Percentiles rank a stretch among this genome's conserved stretches.
These are phyloP conservation scores for Synanthedon tipuliformis DNA, from an alignment of 2,888 invertebrate genomes.

Conservation along the genomic window DNA sequence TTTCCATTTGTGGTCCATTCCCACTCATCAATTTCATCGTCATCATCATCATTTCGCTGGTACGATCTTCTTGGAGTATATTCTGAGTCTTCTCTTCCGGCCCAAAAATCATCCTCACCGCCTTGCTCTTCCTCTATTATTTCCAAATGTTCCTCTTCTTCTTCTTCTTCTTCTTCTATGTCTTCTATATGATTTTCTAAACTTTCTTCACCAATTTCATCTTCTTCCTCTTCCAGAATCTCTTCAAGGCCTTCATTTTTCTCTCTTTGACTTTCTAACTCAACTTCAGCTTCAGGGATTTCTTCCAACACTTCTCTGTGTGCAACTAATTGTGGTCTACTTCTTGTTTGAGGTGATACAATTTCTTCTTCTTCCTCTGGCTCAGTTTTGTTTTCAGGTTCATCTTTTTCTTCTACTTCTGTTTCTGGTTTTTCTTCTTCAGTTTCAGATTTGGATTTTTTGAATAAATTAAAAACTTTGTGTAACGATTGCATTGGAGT, in stretches of 20 bases:
- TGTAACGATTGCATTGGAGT: slow-evolving; percentile 72
- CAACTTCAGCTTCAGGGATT: slow-evolving; percentile 54
- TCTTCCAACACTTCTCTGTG: slow-evolving; percentile 60
- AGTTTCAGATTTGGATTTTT: slow-evolving; percentile 14
- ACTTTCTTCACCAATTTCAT: slow-evolving; percentile 35
- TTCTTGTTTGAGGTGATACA: slow-evolving; percentile 26
- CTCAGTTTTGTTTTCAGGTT: slow-evolving; percentile 11
- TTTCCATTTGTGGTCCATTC: slow-evolving; percentile 43
- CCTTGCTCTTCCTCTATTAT: slow-evolving; percentile 22
- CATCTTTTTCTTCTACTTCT: slow-evolving; percentile 12
- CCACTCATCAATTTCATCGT: slow-evolving; percentile 62
- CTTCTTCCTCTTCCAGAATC: slow-evolving; percentile 58
- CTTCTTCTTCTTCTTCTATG: slow-evolving; percentile 10
- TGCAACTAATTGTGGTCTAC: slow-evolving; percentile 37
- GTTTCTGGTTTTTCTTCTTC: slow-evolving; percentile 9
- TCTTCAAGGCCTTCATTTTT: slow-evolving; percentile 44
- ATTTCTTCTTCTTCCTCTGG: slow-evolving; percentile 20
- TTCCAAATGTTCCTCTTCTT: slow-evolving; percentile 15
- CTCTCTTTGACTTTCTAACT: slow-evolving; percentile 51
- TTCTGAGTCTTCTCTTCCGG: slow-evolving; percentile 28
- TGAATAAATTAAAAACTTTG: slow-evolving; percentile 31
- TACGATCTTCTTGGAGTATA: slow-evolving; percentile 24
- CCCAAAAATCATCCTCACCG: slow-evolving; percentile 46
- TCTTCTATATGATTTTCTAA: slow-evolving; percentile 48
- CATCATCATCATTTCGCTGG: slow-evolving; percentile 32